Conservation (phyloP, 2,797 vertebrate species). For the Alauda arvensis region DNA sequence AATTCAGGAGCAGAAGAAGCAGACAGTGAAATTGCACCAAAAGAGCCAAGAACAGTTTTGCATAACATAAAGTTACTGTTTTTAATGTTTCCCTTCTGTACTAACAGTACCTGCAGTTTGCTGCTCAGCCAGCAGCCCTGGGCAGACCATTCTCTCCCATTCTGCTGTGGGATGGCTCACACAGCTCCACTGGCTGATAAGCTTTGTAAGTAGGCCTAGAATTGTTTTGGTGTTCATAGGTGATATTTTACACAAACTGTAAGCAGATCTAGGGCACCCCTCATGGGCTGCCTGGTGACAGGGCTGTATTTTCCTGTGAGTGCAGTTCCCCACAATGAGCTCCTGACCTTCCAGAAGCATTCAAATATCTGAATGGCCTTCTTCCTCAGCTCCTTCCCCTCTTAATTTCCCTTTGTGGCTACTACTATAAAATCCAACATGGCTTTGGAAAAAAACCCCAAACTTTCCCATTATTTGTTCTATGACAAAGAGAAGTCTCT, state of each 20-base stretch:
- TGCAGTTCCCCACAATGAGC: not conserved
- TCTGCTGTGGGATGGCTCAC: rapidly evolving
- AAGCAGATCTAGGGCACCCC: not conserved
- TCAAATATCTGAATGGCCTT: not conserved
- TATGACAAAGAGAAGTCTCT: not conserved
- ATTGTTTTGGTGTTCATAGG: not conserved
- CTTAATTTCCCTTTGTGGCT: not conserved
- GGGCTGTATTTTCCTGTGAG: not conserved
- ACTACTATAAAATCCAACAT: not conserved
- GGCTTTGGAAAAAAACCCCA: not conserved
- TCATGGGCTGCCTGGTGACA: not conserved
- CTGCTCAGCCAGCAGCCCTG: not conserved
- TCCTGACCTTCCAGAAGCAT: not conserved
- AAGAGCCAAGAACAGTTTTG: not conserved
- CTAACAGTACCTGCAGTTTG: not conserved
- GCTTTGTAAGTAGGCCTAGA: not conserved
- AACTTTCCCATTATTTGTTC: not conserved
- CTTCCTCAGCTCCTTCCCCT: not conserved
- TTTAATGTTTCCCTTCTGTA: not conserved
- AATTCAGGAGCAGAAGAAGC: not conserved
- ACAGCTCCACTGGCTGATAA: not conserved
- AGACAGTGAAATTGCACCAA: not conserved
- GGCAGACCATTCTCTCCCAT: rapidly evolving
- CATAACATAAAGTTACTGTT: not conserved
- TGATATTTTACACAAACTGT: not conserved